Conservation (phyloP, 1,140 invertebrate species). For the Aphaenogaster ashmeadi region DNA sequence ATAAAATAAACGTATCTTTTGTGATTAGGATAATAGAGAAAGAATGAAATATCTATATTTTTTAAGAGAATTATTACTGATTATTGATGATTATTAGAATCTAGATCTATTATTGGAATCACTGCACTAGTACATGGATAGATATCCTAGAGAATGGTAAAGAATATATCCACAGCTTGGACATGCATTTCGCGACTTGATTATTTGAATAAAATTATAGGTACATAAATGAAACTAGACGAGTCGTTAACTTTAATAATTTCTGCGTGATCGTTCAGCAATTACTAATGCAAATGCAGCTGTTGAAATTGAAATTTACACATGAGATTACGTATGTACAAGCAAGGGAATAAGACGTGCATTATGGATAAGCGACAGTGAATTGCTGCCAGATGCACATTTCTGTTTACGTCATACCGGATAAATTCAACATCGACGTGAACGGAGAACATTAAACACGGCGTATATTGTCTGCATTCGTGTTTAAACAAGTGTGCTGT, state of each 20-base stretch:
- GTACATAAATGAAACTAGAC: neutral
- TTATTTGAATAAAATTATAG: slow-evolving; percentile 27
- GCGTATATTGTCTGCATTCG: neutral
- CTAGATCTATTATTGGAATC: neutral
- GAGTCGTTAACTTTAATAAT: neutral
- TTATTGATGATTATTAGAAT: neutral
- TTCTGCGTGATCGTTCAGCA: neutral
- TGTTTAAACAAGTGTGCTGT: slow-evolving; percentile 40
- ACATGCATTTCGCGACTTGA: neutral
- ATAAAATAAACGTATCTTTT: neutral
- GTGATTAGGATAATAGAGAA: neutral
- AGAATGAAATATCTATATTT: slow-evolving; percentile 2
- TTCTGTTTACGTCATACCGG: slow-evolving; percentile 39
- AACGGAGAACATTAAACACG: slow-evolving; percentile 25
- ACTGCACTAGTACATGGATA: neutral
- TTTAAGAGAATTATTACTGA: neutral
- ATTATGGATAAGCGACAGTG: slow-evolving; percentile 44
- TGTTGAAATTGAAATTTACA: slow-evolving; percentile 46
- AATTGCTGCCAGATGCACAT: slow-evolving; percentile 12
- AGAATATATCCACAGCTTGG: neutral
- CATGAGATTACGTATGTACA: slow-evolving; percentile 2
- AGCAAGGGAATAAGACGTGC: slow-evolving; percentile 32
- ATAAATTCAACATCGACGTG: slow-evolving; percentile 53
- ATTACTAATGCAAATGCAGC: slow-evolving; percentile 32
- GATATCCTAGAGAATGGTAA: neutral